Evolutionary conservation across 2,797 vertebrate genomes (phyloP), one percentile per base, ranked within the genome.

Genomic region (Parauchenoglanis punctatus): DNA sequence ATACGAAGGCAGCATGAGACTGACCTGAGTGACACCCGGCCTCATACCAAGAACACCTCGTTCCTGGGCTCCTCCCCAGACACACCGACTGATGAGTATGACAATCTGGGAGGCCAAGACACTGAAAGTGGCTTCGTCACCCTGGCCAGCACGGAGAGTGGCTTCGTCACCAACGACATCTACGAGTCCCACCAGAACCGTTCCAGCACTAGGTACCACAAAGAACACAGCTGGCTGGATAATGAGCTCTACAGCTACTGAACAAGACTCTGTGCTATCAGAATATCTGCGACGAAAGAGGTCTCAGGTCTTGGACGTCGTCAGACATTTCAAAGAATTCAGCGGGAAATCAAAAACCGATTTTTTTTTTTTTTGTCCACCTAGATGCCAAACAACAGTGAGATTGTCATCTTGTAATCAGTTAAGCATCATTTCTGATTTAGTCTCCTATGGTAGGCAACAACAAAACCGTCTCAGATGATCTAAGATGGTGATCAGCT

Each of bases 151-250:
- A 92, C 95, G 0, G 97, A 98, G 88, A 99, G 98, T 17, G 95
- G 97, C 91, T 99, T 98, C 90, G 96, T 98, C 68, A 97, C 97
- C 93, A 97, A 96, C 25, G 98, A 98, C 82, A 94, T 98, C 82
- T 97, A 98, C 1, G 97, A 98, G 0, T 40, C 96, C 80, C 97
- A 95, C 86, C 93, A 87, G 0, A 93, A 94, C 8, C 94, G 58
- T 3, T 35, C 89, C 6, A 92, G 75, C 7, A 92, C 92, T 25
- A 95, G 95, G 88, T 96, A 95, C 91, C 96, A 94, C 94, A 93
- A 95, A 67, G 97, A 99, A 82, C 94, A 95, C 0, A 91, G 93
- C 46, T 97, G 97, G 96, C 96, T 97, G 76, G 89, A 93, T 61
- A 91, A 90, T 52, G 92, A 93, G 89, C 93, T 87, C 91, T 88